Base-by-base conservation (phyloP, 2,888 invertebrate species). In the Aphidius colemani region DNA sequence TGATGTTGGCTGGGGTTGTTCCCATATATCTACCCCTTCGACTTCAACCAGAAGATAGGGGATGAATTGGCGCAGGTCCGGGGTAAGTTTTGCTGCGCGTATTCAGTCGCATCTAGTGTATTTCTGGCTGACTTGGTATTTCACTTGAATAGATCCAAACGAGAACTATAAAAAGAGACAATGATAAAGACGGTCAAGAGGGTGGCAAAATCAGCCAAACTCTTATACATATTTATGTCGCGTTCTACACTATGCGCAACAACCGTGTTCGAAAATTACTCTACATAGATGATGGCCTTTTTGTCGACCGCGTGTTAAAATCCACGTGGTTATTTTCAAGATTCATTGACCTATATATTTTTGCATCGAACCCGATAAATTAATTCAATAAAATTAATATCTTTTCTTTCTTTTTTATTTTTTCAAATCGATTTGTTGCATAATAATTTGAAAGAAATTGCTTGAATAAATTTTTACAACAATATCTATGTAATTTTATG, bases 191-290 rank as follows among this genome's bases (percentile, higher is more conserved):
- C 53, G 65, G 57, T 58, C 58, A 46, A 58, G 66, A 55, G 63
- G 56, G 44, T 59, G 57, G 53, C 56, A 48, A 67, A 58, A 49
- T 44, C 40, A 75, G 76, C 69, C 72, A 68, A 70, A 78, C 79
- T 79, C 80, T 80, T 81, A 30, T 30, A 81, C 80, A 81, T 80
- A 81, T 81, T 81, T 81, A 81, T 81, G 78, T 75, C 81, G 76
- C 79, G 81, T 80, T 75, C 76, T 73, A 72, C 70, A 56, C 61
- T 67, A 64, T 58, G 75, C 75, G 77, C 77, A 76, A 75, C 78
- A 76, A 75, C 72, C 74, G 71, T 30, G 30, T 74, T 72, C 71
- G 45, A 43, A 55, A 55, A 44, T 44, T 67, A 65, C 30, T 67
- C 62, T 64, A 66, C 65, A 69, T 70, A 57, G 63, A 5, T 30